A percentile compares a stretch with the other conserved stretches of the same genome.
phyloP scores from a whole-genome alignment of 2,888 invertebrate genomes.

The Campoletis raptor region DNA sequence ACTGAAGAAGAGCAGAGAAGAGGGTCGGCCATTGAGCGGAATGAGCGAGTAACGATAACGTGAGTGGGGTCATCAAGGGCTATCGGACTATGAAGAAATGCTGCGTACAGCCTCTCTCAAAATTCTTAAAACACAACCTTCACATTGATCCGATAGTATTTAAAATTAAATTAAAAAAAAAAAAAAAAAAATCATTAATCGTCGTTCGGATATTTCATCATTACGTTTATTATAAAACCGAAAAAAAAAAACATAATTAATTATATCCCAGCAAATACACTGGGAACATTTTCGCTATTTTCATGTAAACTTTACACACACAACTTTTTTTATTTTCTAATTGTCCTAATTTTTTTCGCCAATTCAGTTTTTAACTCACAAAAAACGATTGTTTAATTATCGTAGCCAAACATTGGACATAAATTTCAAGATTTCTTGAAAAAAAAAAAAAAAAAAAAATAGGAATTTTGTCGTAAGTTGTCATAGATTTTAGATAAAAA shows the following conservation, averaged over 20 bases:
- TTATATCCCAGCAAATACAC: too few relatives aligned
- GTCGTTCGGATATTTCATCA: not conserved
- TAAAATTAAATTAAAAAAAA: not conserved
- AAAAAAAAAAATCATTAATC: not conserved
- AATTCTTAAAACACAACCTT: not conserved
- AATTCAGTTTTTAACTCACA: too few relatives aligned
- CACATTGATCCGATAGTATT: not conserved
- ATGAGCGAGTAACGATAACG: constrained; percentile 74
- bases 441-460: too few relatives aligned
- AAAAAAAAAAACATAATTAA: not conserved
- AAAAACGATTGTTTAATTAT: too few relatives aligned
- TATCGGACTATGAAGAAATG: constrained; percentile 67
- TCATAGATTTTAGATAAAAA: too few relatives aligned
- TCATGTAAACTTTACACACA: too few relatives aligned
- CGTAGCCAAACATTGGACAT: too few relatives aligned
- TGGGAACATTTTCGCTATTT: too few relatives aligned
- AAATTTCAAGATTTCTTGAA: too few relatives aligned
- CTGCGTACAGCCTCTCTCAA: not conserved
- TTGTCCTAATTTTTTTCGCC: too few relatives aligned
- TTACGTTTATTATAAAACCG: not conserved
- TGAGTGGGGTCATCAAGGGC: constrained; percentile 74
- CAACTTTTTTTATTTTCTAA: too few relatives aligned
- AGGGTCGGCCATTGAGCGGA: constrained; percentile 59
- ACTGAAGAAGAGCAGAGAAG: constrained; percentile 43
- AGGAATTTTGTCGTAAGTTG: too few relatives aligned